Base-by-base conservation (phyloP, 2,113 vertebrate genomes). In the Coregonus clupeaformis region DNA sequence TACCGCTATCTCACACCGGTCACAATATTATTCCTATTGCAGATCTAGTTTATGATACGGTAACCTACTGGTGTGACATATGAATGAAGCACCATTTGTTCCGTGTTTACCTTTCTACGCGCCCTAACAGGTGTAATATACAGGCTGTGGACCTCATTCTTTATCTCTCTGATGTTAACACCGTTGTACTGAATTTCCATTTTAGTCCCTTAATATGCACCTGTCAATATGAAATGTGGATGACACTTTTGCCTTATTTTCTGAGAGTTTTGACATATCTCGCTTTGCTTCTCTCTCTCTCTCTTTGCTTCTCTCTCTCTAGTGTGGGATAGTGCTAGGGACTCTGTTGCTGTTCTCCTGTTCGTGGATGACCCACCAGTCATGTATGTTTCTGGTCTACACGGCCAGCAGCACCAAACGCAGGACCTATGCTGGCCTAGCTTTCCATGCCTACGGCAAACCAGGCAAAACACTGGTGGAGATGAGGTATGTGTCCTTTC, bases 311-410 rank as follows among this genome's bases (percentile, higher is more conserved):
- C 27, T 27, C 27, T 27, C 27, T 27, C 1, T 27, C n/a, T 85
- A 99, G 98, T 99, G 98, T 73, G 98, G 98, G 71, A 96, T 99
- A 1, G 71, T 97, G 5, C 88, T 99, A 91, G 98, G 98, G 7
- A 94, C 94, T 2, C 80, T 96, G 64, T 92, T 99, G 73, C 81
- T 99, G 75, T 86, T 94, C 72, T 96, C 97, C 92, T 99, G 98
- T 68, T 95, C 96, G 0, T 99, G 98, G 98, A 99, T 99, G 98
- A 99, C 98, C 2, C 98, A 99, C 86, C 95, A 97, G 81, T 99
- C 98, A 32, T 99, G 98, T 86, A 98, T 99, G 97, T 99, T 98
- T 91, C 87, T 99, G 82, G 97, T 99, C 80, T 95, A 96, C 80
- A 90, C 96, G 0, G 98, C 98, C 83, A 97, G 92, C 83, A 93